Conservation (phyloP, 2,888 invertebrate species). For the Cyclophora punctaria region DNA sequence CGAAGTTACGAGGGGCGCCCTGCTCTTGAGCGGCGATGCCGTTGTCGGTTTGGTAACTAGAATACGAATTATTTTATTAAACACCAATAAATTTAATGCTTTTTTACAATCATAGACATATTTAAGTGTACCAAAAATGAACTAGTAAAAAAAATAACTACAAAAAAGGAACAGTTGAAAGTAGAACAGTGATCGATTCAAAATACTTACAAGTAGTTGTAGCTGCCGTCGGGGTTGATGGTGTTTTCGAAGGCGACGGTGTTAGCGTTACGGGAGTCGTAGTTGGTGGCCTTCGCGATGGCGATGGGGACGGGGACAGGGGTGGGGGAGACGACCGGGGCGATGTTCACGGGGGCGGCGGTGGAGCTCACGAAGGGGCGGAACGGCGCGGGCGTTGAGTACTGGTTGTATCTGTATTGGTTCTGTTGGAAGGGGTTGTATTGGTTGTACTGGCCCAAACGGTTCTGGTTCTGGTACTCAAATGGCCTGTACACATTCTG, state of each 20-base stretch:
- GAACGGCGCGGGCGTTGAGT: slow-evolving; percentile 11
- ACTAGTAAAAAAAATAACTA: background rate
- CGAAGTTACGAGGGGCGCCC: slow-evolving; percentile 67
- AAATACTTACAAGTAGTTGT: slow-evolving; percentile 66
- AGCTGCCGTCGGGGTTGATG: slow-evolving; percentile 69
- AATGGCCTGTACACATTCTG: background rate
- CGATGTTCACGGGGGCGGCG: slow-evolving; percentile 3
- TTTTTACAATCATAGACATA: no score
- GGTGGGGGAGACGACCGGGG: slow-evolving; percentile 2
- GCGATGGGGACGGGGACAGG: slow-evolving; percentile 8
- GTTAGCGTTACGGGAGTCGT: slow-evolving; percentile 33
- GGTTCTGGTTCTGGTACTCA: slow-evolving; percentile 7
- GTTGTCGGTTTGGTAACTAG: slow-evolving; percentile 77
- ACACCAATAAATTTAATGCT: no score
- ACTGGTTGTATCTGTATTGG: slow-evolving; percentile 9
- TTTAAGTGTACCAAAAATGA: no score
- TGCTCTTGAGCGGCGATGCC: slow-evolving; percentile 77
- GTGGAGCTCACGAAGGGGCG: slow-evolving; percentile 11
- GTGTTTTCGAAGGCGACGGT: slow-evolving; percentile 58
- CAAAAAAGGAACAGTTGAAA: no score
- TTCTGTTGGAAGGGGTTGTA: slow-evolving; percentile 15
- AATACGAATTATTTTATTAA: slow-evolving; percentile 6
- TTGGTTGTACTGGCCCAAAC: slow-evolving; percentile 7
- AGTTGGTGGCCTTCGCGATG: slow-evolving; percentile 1
- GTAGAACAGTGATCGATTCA: background rate